Conservation (phyloP, 2,113 vertebrate genomes). For the Bufo gargarizans region DNA sequence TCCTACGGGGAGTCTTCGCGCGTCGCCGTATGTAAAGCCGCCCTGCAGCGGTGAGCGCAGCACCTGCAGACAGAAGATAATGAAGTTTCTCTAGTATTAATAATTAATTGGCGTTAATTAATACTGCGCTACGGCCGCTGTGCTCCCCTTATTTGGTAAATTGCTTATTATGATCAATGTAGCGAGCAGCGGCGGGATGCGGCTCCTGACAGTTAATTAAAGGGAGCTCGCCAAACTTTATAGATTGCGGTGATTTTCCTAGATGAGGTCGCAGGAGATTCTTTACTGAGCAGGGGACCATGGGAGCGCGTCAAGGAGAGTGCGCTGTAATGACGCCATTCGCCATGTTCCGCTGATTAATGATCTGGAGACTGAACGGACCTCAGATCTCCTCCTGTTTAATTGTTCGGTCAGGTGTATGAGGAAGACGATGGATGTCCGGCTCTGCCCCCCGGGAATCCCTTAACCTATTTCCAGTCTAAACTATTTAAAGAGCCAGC, state of each 20-base stretch:
- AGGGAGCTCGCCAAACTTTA: neutral
- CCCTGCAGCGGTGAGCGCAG: constrained; percentile 16
- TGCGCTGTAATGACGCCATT: neutral
- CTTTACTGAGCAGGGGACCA: neutral
- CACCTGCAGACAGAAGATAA: constrained; percentile 56
- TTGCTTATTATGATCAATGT: constrained; percentile 41
- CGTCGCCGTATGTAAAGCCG: neutral
- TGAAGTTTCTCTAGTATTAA: constrained; percentile 53
- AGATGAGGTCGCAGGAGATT: constrained; percentile 16
- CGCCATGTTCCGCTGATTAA: neutral
- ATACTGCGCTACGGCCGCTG: constrained; percentile 24
- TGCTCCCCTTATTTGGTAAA: neutral
- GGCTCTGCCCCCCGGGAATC: neutral
- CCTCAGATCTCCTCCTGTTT: neutral
- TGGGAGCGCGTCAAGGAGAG: neutral
- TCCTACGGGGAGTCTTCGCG: constrained; percentile 11
- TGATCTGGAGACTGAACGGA: neutral
- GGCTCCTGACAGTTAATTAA: constrained; percentile 45
- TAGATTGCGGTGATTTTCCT: constrained; percentile 27
- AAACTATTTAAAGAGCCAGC: neutral
- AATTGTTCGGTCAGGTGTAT: neutral
- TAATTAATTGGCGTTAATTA: constrained; percentile 56
- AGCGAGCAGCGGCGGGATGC: neutral
- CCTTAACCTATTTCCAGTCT: neutral
- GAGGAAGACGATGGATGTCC: neutral